Evolutionary conservation across 2,888 invertebrate species (phyloP).

Genomic region (Osmoderma eremita): DNA sequence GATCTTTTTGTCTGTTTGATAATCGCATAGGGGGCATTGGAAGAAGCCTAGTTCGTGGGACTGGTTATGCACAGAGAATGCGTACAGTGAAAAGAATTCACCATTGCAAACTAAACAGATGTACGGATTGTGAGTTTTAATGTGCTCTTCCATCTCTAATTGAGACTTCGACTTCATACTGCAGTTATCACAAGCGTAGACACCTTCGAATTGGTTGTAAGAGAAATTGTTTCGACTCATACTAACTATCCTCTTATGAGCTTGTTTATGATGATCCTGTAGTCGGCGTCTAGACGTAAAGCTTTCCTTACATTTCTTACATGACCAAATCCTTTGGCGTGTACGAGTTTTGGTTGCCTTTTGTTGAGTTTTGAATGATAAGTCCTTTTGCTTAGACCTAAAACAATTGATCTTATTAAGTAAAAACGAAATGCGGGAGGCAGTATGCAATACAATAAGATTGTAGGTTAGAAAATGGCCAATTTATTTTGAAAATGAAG

Average conservation of each 20-base stretch:
- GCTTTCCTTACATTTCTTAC: conserved; percentile 4
- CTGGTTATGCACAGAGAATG: conserved; percentile 57
- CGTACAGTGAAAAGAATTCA: conserved; percentile 57
- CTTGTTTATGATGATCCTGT: conserved; percentile 51
- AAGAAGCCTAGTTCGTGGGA: conserved; percentile 54
- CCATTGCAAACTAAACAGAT: conserved; percentile 44
- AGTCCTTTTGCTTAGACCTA: too few relatives aligned
- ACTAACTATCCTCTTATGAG: conserved; percentile 36
- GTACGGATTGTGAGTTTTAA: conserved; percentile 45
- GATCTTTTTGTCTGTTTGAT: conserved; percentile 53
- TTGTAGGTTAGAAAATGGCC: too few relatives aligned
- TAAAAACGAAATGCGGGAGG: too few relatives aligned
- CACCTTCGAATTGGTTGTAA: conserved; percentile 44
- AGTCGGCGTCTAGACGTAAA: conserved; percentile 40
- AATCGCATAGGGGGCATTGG: conserved; percentile 57
- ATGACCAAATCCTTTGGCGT: neutral
- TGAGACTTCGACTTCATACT: conserved; percentile 39
- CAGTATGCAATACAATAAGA: too few relatives aligned
- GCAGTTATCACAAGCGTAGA: conserved; percentile 45
- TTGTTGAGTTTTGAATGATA: too few relatives aligned
- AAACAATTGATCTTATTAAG: too few relatives aligned
- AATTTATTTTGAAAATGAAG: too few relatives aligned
- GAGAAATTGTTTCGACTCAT: conserved; percentile 50
- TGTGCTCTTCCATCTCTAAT: conserved; percentile 47
- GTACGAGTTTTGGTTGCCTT: too few relatives aligned